Evolutionary conservation across 2,888 invertebrate genomes (phyloP), one percentile per base, ranked within the genome.

Genomic region (Aphrophora alni): DNA sequence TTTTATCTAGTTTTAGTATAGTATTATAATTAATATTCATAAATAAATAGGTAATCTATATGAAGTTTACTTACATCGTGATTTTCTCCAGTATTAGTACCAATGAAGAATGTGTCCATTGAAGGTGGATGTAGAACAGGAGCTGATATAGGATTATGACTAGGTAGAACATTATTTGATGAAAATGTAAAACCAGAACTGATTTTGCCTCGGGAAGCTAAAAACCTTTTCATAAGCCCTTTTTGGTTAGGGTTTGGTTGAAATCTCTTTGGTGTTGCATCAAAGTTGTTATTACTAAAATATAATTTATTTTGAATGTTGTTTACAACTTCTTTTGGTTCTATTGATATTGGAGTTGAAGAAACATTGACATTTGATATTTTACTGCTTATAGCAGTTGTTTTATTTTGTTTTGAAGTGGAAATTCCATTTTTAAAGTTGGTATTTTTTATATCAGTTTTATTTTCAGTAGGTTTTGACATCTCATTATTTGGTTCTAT

Each of bases 211-310:
- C 94, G 92, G 33, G 93, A 94, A 81, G 95, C 95, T 82, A 96
- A 92, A 87, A 95, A 95, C 86, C 95, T 92, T 86, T 96, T 94
- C 96, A 96, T 96, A 28, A 96, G 91, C 17, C 96, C 96, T 87
- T 92, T 95, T 82, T 93, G 93, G 21, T 92, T 91, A 2, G 90
- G 91, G 83, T 90, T 92, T 10, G 92, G 92, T 5, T 92, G 91
- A 85, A 94, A 93, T 28, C 77, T 33, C 26, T 83, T 83, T 51
- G 80, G 80, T n/a, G 75, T 38, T 24, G 82, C 78, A 59, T 75
- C 82, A 26, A 74, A 70, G 4, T 28, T 28, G 17, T 77, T 70
- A 3, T 25, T 38, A 17, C 38, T 21, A 59, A 7, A 59, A 17
- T 25, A 44, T n/a, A 59, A 59, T 59, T 59, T n/a, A 59, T 59